phyloP scores from a whole-genome alignment of 2,888 invertebrate species.

The Eucriotettix oculatus region DNA sequence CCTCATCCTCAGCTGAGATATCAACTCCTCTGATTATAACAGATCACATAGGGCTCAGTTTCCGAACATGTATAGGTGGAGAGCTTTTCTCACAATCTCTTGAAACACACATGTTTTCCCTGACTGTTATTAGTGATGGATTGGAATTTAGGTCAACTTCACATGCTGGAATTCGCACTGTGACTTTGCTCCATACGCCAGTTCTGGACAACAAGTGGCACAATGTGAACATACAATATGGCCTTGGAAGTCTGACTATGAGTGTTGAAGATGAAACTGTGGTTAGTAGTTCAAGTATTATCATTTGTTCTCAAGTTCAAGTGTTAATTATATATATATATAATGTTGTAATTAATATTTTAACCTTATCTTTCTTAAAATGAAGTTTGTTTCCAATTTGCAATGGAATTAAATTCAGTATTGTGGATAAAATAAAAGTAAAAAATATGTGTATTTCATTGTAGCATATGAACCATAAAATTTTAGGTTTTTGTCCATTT shows the following conservation, averaged over 20 bases:
- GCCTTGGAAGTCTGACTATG: constrained; percentile 38
- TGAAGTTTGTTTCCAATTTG: too few relatives aligned
- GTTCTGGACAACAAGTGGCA: constrained; percentile 73
- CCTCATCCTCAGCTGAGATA: constrained; percentile 57
- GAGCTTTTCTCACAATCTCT: constrained; percentile 25
- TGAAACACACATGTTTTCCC: constrained; percentile 3
- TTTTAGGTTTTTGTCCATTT: too few relatives aligned
- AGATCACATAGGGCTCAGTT: constrained; percentile 66
- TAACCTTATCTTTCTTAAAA: too few relatives aligned
- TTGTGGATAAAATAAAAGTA: too few relatives aligned
- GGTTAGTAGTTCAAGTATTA: constrained; percentile 28
- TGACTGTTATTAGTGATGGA: constrained; percentile 26
- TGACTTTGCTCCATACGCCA: constrained; percentile 46
- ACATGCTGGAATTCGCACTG: constrained; percentile 24
- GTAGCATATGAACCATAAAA: too few relatives aligned
- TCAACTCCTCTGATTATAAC: constrained; percentile 57
- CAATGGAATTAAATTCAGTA: too few relatives aligned
- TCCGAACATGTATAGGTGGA: constrained; percentile 56
- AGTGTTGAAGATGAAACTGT: constrained; percentile 31
- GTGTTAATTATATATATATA: too few relatives aligned
- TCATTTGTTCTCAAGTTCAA: too few relatives aligned
- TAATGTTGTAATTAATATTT: too few relatives aligned
- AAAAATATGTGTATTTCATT: too few relatives aligned
- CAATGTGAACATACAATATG: constrained; percentile 47
- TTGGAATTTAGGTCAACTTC: constrained; percentile 24